These are phyloP conservation scores for Tinea pellionella DNA, from an alignment of 2,888 invertebrate genomes.

Conservation along the genomic window DNA sequence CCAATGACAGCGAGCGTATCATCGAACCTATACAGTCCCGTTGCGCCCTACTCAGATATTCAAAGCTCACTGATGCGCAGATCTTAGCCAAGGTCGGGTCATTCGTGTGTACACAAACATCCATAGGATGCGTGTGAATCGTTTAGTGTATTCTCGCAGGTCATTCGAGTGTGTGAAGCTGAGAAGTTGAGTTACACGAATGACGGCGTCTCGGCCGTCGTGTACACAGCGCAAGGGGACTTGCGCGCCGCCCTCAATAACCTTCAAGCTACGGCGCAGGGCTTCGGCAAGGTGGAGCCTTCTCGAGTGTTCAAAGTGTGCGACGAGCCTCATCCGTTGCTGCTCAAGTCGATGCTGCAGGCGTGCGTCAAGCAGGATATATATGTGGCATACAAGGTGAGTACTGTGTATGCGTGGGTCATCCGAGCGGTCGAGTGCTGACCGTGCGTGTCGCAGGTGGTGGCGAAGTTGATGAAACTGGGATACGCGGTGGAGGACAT, in stretches of 20 bases:
- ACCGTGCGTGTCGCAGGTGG: conserved; percentile 60
- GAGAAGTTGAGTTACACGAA: conserved; percentile 81
- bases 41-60: conserved; percentile 95
- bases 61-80: conserved; percentile 90
- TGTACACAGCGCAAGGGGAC: conserved; percentile 98
- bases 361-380: conserved; percentile 85
- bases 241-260: conserved; percentile 98
- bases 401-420: no score
- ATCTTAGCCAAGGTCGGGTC: conserved; percentile 84
- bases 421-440: neutral
- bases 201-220: conserved; percentile 94
- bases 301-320: conserved; percentile 98
- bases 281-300: conserved; percentile 88
- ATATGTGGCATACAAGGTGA: conserved; percentile 82
- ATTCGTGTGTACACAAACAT: no score
- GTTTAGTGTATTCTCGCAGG: conserved; percentile 21
- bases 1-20: conserved; percentile 98
- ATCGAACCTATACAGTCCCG: conserved; percentile 99
- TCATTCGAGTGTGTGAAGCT: conserved; percentile 52
- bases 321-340: conserved; percentile 97
- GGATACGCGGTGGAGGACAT: conserved; percentile 98
- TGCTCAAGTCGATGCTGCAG: conserved; percentile 91
- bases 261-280: conserved; percentile 91
- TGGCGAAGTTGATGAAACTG: conserved; percentile 89
- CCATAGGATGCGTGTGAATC: no score